Evolutionary conservation across 2,797 vertebrate species (phyloP).

Genomic region (Cephalopachus bancanus): DNA sequence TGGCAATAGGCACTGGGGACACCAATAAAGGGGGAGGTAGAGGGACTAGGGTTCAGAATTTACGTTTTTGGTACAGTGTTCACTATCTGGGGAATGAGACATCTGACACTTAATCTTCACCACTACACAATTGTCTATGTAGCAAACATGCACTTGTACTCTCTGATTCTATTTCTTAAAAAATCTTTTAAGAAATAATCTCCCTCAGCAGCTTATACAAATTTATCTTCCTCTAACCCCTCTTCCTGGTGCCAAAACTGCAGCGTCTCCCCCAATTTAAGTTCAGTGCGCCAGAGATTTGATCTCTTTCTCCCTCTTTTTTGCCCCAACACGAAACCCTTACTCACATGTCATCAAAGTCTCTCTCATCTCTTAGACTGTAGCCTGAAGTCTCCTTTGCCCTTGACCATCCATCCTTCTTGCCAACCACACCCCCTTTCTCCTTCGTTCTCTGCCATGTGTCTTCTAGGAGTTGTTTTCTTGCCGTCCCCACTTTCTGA

Average conservation of each 20-base stretch:
- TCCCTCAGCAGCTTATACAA: not conserved
- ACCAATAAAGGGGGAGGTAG: no score
- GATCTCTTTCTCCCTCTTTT: no score
- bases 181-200: not conserved
- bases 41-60: no score
- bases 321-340: not conserved
- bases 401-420: no score
- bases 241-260: no score
- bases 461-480: not conserved
- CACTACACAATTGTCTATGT: no score
- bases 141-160: no score
- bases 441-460: not conserved
- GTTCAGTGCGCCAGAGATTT: no score
- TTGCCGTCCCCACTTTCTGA: not conserved
- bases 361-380: not conserved
- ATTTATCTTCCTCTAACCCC: not conserved
- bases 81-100: no score
- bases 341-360: not conserved
- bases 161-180: not conserved
- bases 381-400: not conserved
- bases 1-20: no score
- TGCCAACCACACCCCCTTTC: not conserved
- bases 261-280: not conserved
- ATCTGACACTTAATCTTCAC: no score
- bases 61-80: no score